Base-by-base conservation (phyloP, 2,113 vertebrate genomes). In the Nannobrachium achirus region DNA sequence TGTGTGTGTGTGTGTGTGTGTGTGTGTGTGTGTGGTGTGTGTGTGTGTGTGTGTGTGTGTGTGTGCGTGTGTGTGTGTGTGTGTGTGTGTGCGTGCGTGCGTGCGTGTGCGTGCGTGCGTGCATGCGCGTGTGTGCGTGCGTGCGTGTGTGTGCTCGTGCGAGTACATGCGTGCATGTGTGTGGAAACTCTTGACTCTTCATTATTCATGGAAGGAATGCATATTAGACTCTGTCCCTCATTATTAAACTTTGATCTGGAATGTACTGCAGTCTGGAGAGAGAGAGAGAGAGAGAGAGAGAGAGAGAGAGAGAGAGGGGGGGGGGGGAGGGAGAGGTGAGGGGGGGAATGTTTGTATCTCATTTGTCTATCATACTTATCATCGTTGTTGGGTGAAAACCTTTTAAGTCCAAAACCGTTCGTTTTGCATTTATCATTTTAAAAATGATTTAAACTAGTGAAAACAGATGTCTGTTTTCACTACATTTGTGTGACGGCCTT, bases 181-280 rank as follows among this genome's bases (percentile, higher is more conserved):
- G 33, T 57, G 55, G n/a, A 11, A 38, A 57, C 64, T 52, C 70
- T 69, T 44, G 51, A 58, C 49, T 69, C 55, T 78, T 44, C 56
- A 73, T 78, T 69, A 78, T 73, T 73, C 59, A 73, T 69, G 39
- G 55, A 10, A 10, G 51, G 56, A 55, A 68, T 63, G 59, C 70
- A 55, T 73, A 78, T 69, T 56, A 73, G 70, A 48, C 59, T 5
- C 55, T 19, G 55, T 66, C 45, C n/a, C 55, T 68, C 75, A 73
- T 67, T 68, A 73, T 78, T 78, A 78, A 78, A 73, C 75, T 73
- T 69, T 65, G 70, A 73, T 78, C 70, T 73, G 76, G 52, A 59
- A 78, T 55, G 56, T 44, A 66, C 69, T 49, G 65, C 70, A 69
- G 46, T 48, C 45, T 45, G 19, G 7, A 8, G 38, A 40, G 38